These are phyloP conservation scores for Hippocampus comes DNA, from an alignment of 2,113 vertebrate species.

Conservation along the genomic window DNA sequence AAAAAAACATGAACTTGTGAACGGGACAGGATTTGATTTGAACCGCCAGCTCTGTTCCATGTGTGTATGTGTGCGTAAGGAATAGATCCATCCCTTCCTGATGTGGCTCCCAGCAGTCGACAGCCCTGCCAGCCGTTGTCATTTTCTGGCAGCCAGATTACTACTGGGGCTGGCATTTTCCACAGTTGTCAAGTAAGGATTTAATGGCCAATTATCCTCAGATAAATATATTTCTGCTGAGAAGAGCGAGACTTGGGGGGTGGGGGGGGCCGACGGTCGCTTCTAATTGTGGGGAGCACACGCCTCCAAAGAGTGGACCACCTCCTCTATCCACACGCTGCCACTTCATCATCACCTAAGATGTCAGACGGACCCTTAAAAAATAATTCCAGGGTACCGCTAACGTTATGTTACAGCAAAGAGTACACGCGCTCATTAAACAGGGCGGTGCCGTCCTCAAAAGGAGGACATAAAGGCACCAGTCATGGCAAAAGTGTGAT, in stretches of 20 bases:
- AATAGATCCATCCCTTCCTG: constrained; percentile 66
- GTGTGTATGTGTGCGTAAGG: constrained; percentile 45
- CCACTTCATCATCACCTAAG: constrained; percentile 61
- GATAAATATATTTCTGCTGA: constrained; percentile 76
- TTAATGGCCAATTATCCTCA: constrained; percentile 79
- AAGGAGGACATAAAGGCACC: neutral
- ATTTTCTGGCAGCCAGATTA: constrained; percentile 75
- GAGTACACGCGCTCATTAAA: constrained; percentile 58
- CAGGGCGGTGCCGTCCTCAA: constrained; percentile 53
- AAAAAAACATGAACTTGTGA: constrained; percentile 42
- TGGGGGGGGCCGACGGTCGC: constrained; percentile 54
- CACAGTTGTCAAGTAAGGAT: constrained; percentile 77
- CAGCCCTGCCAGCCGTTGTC: constrained; percentile 71
- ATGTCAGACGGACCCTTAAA: constrained; percentile 54
- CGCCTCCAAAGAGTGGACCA: constrained; percentile 60
- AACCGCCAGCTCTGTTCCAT: constrained; percentile 46
- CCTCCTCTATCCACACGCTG: constrained; percentile 52
- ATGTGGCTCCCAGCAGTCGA: constrained; percentile 70
- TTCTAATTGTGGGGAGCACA: constrained; percentile 71
- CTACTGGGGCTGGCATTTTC: constrained; percentile 75
- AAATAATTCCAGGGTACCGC: constrained; percentile 58
- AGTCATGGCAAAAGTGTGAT: neutral
- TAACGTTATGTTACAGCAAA: constrained; percentile 43
- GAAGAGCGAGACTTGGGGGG: constrained; percentile 36
- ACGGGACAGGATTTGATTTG: constrained; percentile 60